Evolutionary conservation across 2,797 vertebrate species (phyloP).

Genomic region (Enteromius viviparus): DNA sequence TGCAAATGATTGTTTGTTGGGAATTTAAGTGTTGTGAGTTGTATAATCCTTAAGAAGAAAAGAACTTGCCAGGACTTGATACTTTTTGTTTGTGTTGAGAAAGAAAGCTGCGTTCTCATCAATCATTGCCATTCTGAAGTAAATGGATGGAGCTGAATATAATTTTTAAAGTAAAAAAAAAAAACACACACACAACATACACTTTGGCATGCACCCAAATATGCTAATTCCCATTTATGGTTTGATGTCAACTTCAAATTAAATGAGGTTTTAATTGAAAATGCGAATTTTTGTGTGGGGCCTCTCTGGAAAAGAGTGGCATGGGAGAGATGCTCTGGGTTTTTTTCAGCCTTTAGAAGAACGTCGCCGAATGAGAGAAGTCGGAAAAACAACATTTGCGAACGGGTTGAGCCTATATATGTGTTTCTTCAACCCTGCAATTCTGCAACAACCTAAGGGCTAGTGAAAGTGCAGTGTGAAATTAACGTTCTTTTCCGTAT

Average conservation of each 20-base stretch:
- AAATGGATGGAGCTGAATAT: conserved; percentile 75
- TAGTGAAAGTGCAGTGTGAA: conserved; percentile 92
- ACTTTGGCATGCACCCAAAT: conserved; percentile 89
- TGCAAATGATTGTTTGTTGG: conserved; percentile 57
- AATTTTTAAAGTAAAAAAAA: conserved; percentile 83
- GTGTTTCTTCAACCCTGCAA: conserved; percentile 73
- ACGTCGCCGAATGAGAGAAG: conserved; percentile 75
- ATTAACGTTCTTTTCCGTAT: conserved; percentile 94
- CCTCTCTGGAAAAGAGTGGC: conserved; percentile 86
- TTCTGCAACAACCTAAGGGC: conserved; percentile 92
- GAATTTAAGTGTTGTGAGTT: conserved; percentile 49
- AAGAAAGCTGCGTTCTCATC: conserved; percentile 58
- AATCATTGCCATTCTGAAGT: conserved; percentile 81
- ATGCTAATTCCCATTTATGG: conserved; percentile 99
- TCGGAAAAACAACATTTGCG: conserved; percentile 90
- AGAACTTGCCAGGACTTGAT: conserved; percentile 27
- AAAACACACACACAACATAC: conserved; percentile 78
- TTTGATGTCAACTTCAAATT: conserved; percentile 97
- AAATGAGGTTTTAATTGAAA: conserved; percentile 99
- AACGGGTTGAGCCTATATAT: conserved; percentile 83
- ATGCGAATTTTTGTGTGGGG: conserved; percentile 70
- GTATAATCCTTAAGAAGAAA: conserved; percentile 40
- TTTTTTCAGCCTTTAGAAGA: conserved; percentile 49
- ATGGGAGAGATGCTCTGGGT: conserved; percentile 79
- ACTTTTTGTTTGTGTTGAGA: conserved; percentile 46